Evolutionary conservation across 37 sponge, comb jelly and placozoan genomes (phyloP).

Genomic region (Aphrocallistes beatrix): DNA sequence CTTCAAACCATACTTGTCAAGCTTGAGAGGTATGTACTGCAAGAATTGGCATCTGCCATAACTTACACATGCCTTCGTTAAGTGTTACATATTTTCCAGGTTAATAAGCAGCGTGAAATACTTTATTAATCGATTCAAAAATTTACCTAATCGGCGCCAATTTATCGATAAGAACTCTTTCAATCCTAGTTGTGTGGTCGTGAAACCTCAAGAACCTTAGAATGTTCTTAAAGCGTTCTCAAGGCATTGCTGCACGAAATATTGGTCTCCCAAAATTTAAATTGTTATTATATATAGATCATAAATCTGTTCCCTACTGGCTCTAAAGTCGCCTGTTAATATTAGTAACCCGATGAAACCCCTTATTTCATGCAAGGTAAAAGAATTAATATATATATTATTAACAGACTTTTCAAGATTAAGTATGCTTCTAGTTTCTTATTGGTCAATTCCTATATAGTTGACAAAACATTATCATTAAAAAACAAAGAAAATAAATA

Average conservation of each 20-base stretch:
- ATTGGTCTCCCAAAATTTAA: background rate
- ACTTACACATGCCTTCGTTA: background rate
- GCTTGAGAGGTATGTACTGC: background rate
- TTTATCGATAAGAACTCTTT: background rate
- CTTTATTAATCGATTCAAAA: background rate
- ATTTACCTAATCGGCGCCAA: background rate
- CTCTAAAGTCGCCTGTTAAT: background rate
- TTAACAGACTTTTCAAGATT: too few species aligned
- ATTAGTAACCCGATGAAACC: background rate
- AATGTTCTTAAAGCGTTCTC: background rate
- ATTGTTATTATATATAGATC: background rate
- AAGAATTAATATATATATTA: background rate
- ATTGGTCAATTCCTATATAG: too few species aligned
- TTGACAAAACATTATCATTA: too few species aligned
- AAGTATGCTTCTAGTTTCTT: too few species aligned
- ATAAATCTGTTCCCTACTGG: background rate
- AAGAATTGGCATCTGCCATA: background rate
- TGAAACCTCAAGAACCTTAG: background rate
- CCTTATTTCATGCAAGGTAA: background rate
- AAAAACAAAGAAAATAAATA: too few species aligned
- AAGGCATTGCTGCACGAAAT: background rate
- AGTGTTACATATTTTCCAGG: background rate
- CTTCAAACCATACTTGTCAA: background rate
- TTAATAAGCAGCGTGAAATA: background rate
- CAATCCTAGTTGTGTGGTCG: background rate